Evolutionary conservation across 2,888 invertebrate genomes (phyloP).

Genomic region (Lomographa bimaculata): DNA sequence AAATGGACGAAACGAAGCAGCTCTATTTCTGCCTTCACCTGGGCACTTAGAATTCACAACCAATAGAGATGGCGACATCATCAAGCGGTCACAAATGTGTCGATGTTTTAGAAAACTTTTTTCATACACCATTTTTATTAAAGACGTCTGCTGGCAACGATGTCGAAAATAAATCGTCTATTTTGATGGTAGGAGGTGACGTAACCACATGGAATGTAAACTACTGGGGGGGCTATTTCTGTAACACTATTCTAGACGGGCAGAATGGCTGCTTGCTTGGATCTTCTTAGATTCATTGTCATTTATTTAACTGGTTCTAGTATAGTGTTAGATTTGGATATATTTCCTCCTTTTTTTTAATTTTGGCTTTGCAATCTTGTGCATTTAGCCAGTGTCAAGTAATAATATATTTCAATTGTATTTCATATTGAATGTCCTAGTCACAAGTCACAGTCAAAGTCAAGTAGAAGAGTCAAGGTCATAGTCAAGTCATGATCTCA

Average conservation of each 20-base stretch:
- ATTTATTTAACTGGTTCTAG: conserved; percentile 10
- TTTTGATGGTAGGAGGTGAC: conserved; percentile 63
- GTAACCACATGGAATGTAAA: conserved; percentile 65
- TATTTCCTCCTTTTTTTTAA: background rate
- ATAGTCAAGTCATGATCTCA: no score
- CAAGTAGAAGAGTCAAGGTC: no score
- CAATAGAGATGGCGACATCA: background rate
- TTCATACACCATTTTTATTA: conserved; percentile 55
- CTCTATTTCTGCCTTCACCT: no score
- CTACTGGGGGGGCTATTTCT: conserved; percentile 59
- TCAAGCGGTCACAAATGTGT: conserved; percentile 1
- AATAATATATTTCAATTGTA: no score
- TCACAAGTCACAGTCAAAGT: no score
- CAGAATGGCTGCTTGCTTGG: conserved; percentile 41
- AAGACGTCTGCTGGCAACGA: conserved; percentile 70
- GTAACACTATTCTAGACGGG: conserved; percentile 50
- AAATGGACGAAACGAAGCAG: no score
- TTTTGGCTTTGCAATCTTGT: no score
- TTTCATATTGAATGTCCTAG: no score
- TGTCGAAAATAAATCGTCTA: conserved; percentile 73
- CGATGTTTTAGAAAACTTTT: conserved; percentile 23
- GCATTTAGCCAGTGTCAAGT: no score
- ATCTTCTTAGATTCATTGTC: conserved; percentile 26
- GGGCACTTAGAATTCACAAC: no score
- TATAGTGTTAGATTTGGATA: conserved; percentile 1